phyloP scores from a whole-genome alignment of 2,888 invertebrate genomes.

The Aquatica leii region DNA sequence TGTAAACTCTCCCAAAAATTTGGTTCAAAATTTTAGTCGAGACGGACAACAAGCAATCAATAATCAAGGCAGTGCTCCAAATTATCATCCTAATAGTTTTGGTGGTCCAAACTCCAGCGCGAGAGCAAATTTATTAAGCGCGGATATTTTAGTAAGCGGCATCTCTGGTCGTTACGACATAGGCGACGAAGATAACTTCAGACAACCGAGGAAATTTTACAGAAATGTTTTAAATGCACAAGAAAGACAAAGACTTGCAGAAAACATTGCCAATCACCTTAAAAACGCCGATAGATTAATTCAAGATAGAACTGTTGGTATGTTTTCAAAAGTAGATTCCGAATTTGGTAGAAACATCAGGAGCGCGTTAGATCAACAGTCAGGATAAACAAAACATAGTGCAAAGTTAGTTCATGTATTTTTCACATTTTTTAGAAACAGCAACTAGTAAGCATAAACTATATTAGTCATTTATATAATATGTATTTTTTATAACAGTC shows the following conservation, averaged over 20 bases:
- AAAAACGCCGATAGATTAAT: slow-evolving; percentile 82
- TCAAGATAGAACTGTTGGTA: slow-evolving; percentile 83
- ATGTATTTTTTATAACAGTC: too few species aligned
- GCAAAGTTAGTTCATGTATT: too few species aligned
- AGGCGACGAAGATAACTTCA: slow-evolving; percentile 89
- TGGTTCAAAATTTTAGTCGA: slow-evolving; percentile 80
- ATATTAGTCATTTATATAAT: too few species aligned
- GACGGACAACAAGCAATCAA: slow-evolving; percentile 82
- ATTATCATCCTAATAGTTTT: slow-evolving; percentile 97
- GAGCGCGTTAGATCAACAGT: background rate
- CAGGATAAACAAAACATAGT: too few species aligned
- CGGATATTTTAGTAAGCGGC: slow-evolving; percentile 70
- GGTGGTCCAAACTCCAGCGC: slow-evolving; percentile 81
- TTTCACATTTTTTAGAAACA: too few species aligned
- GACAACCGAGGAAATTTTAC: slow-evolving; percentile 86
- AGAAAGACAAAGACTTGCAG: slow-evolving; percentile 74
- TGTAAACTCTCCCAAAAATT: slow-evolving; percentile 88
- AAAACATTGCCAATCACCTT: slow-evolving; percentile 83
- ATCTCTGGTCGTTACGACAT: slow-evolving; percentile 83
- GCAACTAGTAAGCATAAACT: too few species aligned
- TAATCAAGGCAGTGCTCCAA: slow-evolving; percentile 92
- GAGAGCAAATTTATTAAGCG: slow-evolving; percentile 68
- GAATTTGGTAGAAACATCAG: slow-evolving; percentile 78
- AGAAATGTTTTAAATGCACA: slow-evolving; percentile 77
- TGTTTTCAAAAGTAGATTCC: slow-evolving; percentile 81